Conservation (phyloP, 2,888 invertebrate genomes). For the Parnassius smintheus region DNA sequence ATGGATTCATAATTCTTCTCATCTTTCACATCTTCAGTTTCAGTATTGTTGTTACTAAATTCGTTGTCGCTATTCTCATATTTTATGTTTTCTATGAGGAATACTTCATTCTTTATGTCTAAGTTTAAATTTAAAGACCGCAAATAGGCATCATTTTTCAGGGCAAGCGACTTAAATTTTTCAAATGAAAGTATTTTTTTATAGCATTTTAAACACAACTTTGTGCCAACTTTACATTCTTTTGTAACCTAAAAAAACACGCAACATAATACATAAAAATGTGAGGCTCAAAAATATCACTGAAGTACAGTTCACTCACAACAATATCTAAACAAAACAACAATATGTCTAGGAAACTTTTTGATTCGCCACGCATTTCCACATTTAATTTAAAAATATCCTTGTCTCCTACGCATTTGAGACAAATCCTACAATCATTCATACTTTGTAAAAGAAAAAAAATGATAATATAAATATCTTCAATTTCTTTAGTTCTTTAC, state of each 20-base stretch:
- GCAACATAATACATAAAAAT: conserved; percentile 14
- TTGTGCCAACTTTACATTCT: conserved; percentile 47
- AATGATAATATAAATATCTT: too few species aligned
- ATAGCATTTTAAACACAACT: conserved; percentile 59
- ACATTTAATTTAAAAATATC: conserved; percentile 45
- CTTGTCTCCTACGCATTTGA: conserved; percentile 42
- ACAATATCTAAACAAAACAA: conserved; percentile 62
- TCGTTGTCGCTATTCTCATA: conserved; percentile 27
- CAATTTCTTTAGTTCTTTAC: too few species aligned
- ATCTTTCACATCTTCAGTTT: conserved; percentile 21
- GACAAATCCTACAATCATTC: conserved; percentile 52
- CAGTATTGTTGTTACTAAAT: conserved; percentile 22
- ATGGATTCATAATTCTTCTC: conserved; percentile 29
- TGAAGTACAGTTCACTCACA: conserved; percentile 33
- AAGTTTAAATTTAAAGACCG: conserved; percentile 34
- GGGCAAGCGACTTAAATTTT: conserved; percentile 57
- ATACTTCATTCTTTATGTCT: conserved; percentile 38
- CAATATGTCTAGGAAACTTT: conserved; percentile 47
- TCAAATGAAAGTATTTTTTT: conserved; percentile 54
- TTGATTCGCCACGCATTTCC: conserved; percentile 34
- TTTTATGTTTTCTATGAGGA: conserved; percentile 29
- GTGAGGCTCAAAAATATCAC: background rate
- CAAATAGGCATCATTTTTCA: conserved; percentile 53
- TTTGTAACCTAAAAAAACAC: conserved; percentile 44
- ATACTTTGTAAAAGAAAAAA: conserved; percentile 4